A percentile compares a stretch with the other conserved stretches of the same genome.
These are phyloP conservation scores for Aphodius sticticus DNA, from an alignment of 2,888 invertebrate genomes.

Conservation along the genomic window DNA sequence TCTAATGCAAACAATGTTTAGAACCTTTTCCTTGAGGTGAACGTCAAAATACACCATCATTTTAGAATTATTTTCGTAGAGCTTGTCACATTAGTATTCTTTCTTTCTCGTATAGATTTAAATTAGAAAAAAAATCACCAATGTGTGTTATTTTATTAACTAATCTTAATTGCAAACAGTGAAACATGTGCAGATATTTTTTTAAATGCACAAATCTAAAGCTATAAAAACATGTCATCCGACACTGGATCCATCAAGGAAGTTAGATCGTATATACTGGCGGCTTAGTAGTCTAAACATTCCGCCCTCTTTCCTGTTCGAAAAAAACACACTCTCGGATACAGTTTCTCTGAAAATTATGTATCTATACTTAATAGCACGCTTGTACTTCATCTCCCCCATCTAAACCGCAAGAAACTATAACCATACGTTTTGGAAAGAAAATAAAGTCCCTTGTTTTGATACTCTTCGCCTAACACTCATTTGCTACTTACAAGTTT, in stretches of 20 bases:
- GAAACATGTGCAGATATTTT: background rate
- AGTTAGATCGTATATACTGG: background rate
- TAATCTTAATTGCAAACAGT: background rate
- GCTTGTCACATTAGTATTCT: no score
- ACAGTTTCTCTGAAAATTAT: slow-evolving; percentile 4
- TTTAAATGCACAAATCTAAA: background rate
- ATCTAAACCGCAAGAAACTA: background rate
- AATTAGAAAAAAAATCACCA: no score
- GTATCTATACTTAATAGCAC: background rate
- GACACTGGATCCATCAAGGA: background rate
- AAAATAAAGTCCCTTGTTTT: slow-evolving; percentile 4
- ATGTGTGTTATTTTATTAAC: background rate
- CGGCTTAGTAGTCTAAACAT: slow-evolving; percentile 4
- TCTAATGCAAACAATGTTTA: no score
- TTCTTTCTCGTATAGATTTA: no score
- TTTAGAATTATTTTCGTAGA: no score
- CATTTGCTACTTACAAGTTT: slow-evolving; percentile 13
- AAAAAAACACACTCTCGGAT: background rate
- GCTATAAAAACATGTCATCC: background rate
- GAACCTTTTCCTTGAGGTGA: no score
- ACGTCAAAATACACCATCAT: no score
- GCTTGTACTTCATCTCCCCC: background rate
- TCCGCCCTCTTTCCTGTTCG: background rate
- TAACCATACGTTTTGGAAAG: background rate
- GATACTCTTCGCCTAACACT: background rate